Evolutionary conservation across 2,113 vertebrate genomes (phyloP), one percentile per base, ranked within the genome.

Genomic region (Dipodomys spectabilis): DNA sequence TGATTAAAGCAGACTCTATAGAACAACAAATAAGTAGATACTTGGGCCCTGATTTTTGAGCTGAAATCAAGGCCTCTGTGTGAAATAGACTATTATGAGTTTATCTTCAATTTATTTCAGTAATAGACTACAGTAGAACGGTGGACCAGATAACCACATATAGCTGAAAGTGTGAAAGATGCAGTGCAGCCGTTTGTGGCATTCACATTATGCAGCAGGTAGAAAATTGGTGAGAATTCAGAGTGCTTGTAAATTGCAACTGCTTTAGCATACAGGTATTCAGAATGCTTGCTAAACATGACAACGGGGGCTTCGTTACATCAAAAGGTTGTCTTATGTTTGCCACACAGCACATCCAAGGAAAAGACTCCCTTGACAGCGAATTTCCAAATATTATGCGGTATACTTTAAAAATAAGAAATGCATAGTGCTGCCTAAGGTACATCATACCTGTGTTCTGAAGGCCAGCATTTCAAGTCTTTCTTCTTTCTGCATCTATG

Each of bases 31-130:
- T 92, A 93, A 96, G 87, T 81, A 95, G 92, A 83, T 95, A 92
- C 94, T 88, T 92, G 67, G 88, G 90, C 32, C 53, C n/a, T 90
- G 72, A 85, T 93, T 96, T 39, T 95, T 96, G 94, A 96, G 92
- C 88, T 49, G 94, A 96, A 95, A 96, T 90, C 95, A 95, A 95
- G 94, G 85, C 88, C 77, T 81, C 88, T 60, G 67, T 92, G 69
- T 82, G 75, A 95, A 96, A 95, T 95, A 75, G 95, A 92, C 95
- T 95, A 95, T 97, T 96, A 96, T 18, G 20, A 60, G 94, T 96
- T 96, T 97, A 95, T 96, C 95, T 96, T 95, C 94, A 92, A 86
- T 93, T 95, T 95, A 94, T 94, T 96, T 92, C 91, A 91, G 95
- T 96, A 95, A 97, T 92, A 83, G 88, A 93, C 87, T 82, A 94